Base-by-base conservation (phyloP, 2,888 invertebrate species). In the Drosophila ezoana region DNA sequence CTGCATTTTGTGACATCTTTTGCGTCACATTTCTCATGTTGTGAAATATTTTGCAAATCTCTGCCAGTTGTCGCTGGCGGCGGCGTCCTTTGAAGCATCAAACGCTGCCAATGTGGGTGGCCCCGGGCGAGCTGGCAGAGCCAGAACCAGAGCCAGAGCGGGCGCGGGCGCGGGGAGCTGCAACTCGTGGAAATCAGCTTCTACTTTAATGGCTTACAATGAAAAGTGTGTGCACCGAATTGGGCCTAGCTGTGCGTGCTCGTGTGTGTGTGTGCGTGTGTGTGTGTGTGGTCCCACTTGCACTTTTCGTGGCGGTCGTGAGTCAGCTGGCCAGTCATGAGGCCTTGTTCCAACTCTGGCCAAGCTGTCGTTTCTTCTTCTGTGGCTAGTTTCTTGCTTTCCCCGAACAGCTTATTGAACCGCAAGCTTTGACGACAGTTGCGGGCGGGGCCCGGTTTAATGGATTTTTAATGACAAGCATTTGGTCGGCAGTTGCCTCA, bases 11-110 rank as follows among this genome's bases (percentile, higher is more conserved):
- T 83, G 89, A 89, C 88, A 89, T 75, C 84, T 81, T 86, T 66
- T 69, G 81, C 78, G 59, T 76, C 80, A 73, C 83, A 89, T 87
- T 89, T 87, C 78, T 71, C 78, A 79, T 78, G 70, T 79, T 82
- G 87, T 82, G 79, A 82, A 84, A 85, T 82, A 84, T 87, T 89
- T 82, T 75, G 85, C 87, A 90, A 90, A 90, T 90, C 90, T 79
- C 80, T 63, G 83, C 28, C 33, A 40, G 41, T 33, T 47, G 38
- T 44, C 63, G 35, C 28, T 58, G 68, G 57, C 87, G 68, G 57
- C 87, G 74, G 89, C 60, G 14, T 33, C 48, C 74, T 89, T 89
- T 90, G 87, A 89, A 76, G 76, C 32, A 45, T 3, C 35, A 18
- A 11, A 9, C 32, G 35, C 38, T 43, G 10, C 6, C 79, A 16